Conservation (phyloP, 2,797 vertebrate species). For the Paguma larvata region DNA sequence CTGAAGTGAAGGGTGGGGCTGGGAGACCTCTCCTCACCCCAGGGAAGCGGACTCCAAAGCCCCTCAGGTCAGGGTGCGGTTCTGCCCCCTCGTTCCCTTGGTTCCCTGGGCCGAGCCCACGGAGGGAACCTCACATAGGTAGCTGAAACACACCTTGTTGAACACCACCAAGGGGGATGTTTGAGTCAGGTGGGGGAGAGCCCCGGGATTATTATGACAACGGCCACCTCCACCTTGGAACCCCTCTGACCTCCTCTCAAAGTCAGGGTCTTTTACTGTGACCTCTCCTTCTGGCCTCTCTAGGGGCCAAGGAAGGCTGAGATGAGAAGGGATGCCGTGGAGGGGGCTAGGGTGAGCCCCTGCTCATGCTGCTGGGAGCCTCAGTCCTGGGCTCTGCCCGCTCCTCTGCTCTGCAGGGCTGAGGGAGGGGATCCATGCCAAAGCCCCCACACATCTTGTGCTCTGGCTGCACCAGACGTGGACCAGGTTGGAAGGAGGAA, state of each 20-base stretch:
- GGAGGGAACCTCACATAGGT: no score
- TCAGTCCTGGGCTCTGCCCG: background rate
- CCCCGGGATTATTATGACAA: background rate
- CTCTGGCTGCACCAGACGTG: background rate
- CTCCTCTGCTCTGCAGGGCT: background rate
- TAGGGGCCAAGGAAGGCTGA: background rate
- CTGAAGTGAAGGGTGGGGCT: constrained; percentile 22
- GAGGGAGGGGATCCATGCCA: background rate
- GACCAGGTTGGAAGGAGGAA: background rate
- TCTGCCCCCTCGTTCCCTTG: background rate
- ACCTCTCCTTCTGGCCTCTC: background rate
- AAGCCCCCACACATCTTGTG: background rate
- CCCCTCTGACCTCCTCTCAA: background rate
- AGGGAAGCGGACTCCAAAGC: background rate
- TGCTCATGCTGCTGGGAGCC: background rate
- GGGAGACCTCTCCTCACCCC: background rate
- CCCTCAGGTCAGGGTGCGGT: background rate
- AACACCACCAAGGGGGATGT: background rate
- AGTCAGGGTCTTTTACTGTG: background rate
- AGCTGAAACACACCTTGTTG: background rate
- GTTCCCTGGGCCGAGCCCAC: background rate
- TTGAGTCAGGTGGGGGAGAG: background rate
- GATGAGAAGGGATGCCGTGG: background rate
- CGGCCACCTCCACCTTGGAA: background rate
- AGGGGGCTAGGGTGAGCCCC: background rate